Base-by-base conservation (phyloP, 2,113 vertebrate species). In the Gopherus evgoodei region DNA sequence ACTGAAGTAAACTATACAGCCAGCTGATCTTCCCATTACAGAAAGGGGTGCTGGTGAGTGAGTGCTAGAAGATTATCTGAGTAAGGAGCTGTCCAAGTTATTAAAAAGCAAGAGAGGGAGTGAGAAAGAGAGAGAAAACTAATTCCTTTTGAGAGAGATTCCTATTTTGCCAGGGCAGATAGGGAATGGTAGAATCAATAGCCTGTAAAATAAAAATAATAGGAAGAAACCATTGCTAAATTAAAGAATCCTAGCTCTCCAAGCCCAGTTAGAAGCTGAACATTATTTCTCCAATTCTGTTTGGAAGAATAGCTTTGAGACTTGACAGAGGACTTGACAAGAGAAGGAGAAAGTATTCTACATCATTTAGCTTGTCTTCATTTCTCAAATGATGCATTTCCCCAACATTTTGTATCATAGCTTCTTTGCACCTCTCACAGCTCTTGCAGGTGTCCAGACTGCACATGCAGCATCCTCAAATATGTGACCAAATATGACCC, bases 11-110 rank as follows among this genome's bases (percentile, higher is more conserved):
- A 95, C 97, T 95, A 90, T 92, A 95, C 52, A 75, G 81, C 84
- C 93, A 96, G 97, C 96, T 98, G 96, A 97, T 98, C 95, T 97
- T 98, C 93, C 96, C 96, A 97, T 98, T 98, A 98, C 92, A 83
- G 91, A 96, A 96, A 94, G 81, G 83, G 86, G 83, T 96, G 97
- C 95, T 91, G 88, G 95, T 90, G 95, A 97, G 97, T 93, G 72
- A 97, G 97, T 93, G 72, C 44, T 85, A 96, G 86, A 44, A 97
- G 96, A 97, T 98, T 97, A 97, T 95, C 78, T 94, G 94, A 95
- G 95, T 90, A 96, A 91, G 89, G 94, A 97, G 56, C 89, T 93
- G 96, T 96, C 94, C 54, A 1, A 95, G 87, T 88, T 96, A 96
- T 96, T 95, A 97, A 98, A 96, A 62, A 96, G 11, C 75, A 79